Evolutionary conservation across 2,888 invertebrate genomes (phyloP).

Genomic region (Laothoe populi): DNA sequence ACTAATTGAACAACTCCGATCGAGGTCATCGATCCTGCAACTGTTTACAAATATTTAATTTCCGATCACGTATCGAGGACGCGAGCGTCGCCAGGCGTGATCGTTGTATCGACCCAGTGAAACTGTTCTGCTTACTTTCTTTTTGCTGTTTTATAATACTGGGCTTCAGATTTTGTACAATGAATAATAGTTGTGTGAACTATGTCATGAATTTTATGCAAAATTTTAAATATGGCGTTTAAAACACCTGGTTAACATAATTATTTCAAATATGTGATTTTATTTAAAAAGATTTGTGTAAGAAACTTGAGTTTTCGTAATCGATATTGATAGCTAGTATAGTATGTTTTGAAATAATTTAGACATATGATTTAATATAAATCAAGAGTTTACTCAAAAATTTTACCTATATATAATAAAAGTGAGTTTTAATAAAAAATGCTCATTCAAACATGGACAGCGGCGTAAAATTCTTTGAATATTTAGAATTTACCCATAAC

Average conservation of each 20-base stretch:
- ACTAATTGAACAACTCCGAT: neutral
- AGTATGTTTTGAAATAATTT: no score
- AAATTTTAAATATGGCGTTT: neutral
- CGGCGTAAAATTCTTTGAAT: no score
- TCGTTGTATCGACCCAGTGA: conserved; percentile 26
- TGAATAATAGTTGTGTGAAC: conserved; percentile 21
- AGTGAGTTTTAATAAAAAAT: no score
- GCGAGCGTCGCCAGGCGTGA: conserved; percentile 14
- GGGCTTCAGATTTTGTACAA: neutral
- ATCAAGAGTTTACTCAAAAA: no score
- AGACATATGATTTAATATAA: no score
- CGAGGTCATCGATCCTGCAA: conserved; percentile 19
- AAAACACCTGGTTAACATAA: neutral
- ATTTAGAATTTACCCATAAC: no score
- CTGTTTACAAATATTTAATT: conserved; percentile 15
- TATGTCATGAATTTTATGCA: neutral
- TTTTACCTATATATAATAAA: no score
- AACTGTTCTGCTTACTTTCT: conserved; percentile 29
- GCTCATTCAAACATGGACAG: no score
- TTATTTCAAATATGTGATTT: neutral
- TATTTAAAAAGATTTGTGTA: no score
- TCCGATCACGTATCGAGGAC: conserved; percentile 30
- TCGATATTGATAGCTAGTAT: no score
- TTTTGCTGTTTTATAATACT: conserved; percentile 23
- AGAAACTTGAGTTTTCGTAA: no score